Evolutionary conservation across 2,113 vertebrate species (phyloP), one percentile per base, ranked within the genome.

Genomic region (Austrofundulus limnaeus): DNA sequence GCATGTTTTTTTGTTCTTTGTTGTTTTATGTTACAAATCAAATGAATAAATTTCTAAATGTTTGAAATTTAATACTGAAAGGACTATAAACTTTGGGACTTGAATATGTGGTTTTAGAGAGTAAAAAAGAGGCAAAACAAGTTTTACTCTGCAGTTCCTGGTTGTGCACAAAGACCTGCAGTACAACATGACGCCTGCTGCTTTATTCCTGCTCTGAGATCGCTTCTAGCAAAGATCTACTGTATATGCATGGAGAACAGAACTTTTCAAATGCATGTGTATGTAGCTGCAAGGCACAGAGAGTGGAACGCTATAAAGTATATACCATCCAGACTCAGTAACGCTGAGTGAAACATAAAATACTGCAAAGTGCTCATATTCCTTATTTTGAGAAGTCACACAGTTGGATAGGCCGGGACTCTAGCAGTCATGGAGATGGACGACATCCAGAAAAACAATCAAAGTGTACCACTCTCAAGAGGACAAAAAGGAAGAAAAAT

Each of bases 381-480:
- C 39, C 56, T 59, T 41, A 75, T 73, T 79, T 61, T 56, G 72
- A 59, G 43, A 74, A 75, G 56, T 56, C 59, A 46, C 67, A 67
- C 45, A 72, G 42, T 66, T 61, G 69, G 72, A 78, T 45, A 20
- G 72, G 54, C 57, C 58, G 19, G 37, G 66, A 58, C 28, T 61
- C 28, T n/a, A 31, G 24, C 66, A 55, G 12, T 53, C 61, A 37
- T 47, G 42, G 51, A 77, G 66, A 72, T 59, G 55, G 51, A 58
- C 58, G 19, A 31, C 70, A 37, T 64, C 63, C 50, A 24, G 55
- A 63, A 81, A 83, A 72, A 82, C 50, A 72, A 83, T 84, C 70
- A 89, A 85, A 87, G 84, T 63, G 23, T 60, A 75, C 66, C 62
- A 51, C 47, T 81, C 68, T 80, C 56, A 37, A 58, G 69, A 50